These are phyloP conservation scores for Megathymus violae DNA, from an alignment of 1,140 invertebrate genomes.

Conservation along the genomic window DNA sequence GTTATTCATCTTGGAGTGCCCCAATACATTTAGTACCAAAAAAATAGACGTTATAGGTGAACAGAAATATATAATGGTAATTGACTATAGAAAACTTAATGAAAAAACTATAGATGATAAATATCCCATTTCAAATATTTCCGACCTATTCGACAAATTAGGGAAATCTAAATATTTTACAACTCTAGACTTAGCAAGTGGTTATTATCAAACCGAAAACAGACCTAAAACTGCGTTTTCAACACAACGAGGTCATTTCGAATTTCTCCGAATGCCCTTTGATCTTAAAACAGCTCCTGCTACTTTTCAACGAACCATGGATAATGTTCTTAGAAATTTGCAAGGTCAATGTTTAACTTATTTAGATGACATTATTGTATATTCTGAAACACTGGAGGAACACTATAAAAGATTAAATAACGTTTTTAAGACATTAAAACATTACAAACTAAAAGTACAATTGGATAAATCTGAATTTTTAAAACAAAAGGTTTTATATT, in stretches of 20 bases:
- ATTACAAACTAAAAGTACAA: slow-evolving; percentile 25
- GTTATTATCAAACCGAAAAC: slow-evolving; percentile 33
- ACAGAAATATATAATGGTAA: slow-evolving; percentile 36
- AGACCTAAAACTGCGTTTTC: slow-evolving; percentile 34
- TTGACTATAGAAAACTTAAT: slow-evolving; percentile 32
- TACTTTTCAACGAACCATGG: slow-evolving; percentile 37
- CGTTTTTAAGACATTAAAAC: slow-evolving; percentile 28
- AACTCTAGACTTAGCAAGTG: slow-evolving; percentile 34
- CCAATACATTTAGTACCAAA: slow-evolving; percentile 36
- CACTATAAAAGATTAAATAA: slow-evolving; percentile 31
- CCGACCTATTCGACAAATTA: slow-evolving; percentile 40
- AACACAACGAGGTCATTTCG: slow-evolving; percentile 34
- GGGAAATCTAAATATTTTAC: slow-evolving; percentile 37
- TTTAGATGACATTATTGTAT: slow-evolving; percentile 40
- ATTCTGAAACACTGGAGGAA: slow-evolving; percentile 35
- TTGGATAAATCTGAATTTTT: slow-evolving; percentile 33
- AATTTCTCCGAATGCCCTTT: slow-evolving; percentile 38
- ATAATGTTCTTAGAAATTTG: slow-evolving; percentile 36
- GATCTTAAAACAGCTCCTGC: slow-evolving; percentile 42
- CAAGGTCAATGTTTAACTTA: slow-evolving; percentile 37
- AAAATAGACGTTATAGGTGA: slow-evolving; percentile 34
- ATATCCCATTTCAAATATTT: slow-evolving; percentile 34
- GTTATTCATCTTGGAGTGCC: slow-evolving; percentile 31
- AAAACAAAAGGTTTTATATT: slow-evolving; percentile 33
- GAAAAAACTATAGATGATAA: slow-evolving; percentile 39